Base-by-base conservation (phyloP, 2,888 invertebrate genomes). In the Oligia fasciuncula region DNA sequence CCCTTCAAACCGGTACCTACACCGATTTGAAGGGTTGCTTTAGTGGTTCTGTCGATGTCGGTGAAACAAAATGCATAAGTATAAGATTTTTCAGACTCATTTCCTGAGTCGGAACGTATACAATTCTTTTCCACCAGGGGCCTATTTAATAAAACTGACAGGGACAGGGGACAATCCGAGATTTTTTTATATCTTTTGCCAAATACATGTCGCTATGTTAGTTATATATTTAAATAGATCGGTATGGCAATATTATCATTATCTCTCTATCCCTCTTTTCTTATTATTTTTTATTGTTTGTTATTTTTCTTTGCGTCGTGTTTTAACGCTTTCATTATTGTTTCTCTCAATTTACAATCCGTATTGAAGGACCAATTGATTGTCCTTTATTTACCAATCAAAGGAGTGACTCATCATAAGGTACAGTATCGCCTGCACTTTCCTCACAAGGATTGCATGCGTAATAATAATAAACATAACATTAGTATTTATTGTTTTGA, bases 361-460 rank as follows among this genome's bases (percentile, higher is more conserved):
- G 6, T 19, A 71, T 23, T 46, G 57, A 51, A 35, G 23, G 14
- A 4, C n/a, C 23, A 73, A 57, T 62, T 76, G 57, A 51, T 40
- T 54, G 35, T 23, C 13, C 29, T 71, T 35, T 17, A 70, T 57
- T 76, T 29, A 29, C 66, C n/a, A 68, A 65, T 68, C 11, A 69
- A 17, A 35, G 13, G 2, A 17, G 35, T 81, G 77, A 73, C 8
- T 69, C 46, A 77, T 69, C 46, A 77, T 17, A 14, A 13, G n/a
- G 0, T n/a, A 62, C 43, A 11, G 23, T 71, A 40, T 29, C 23
- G 17, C 14, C 2, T 40, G 40, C 40, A 1, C 23, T 29, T 51
- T 57, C 35, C 82, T 35, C 14, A 66, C 54, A 62, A 51, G 62
- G 54, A 57, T 70, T 19, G 86, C 43, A 82, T 82, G 73, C 40